Evolutionary conservation across 2,888 invertebrate species (phyloP), one percentile per base, ranked within the genome.

Genomic region (Nyleta sp.): DNA sequence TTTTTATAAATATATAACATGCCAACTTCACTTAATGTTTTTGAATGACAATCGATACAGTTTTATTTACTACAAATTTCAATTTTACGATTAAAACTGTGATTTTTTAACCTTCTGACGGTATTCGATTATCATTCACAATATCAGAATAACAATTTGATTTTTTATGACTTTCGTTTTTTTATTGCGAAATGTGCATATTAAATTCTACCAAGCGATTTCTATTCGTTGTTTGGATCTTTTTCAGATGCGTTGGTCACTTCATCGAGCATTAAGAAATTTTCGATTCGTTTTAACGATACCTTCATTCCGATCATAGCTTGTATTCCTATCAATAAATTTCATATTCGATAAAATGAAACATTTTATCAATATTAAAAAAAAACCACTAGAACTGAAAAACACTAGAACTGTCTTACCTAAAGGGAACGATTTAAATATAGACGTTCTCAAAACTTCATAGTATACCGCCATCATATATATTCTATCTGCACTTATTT

Each of bases 391-490:
- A 8, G 2, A 28, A 28, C n/a, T 35, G 35, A 35, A 8, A 1
- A 28, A 28, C n/a, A n/a, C n/a, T 28, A 4, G 5, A 28, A 2
- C n/a, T n/a, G 11, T 35, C 80, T 84, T 82, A 86, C 86, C 82
- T 10, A 83, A 28, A 6, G 93, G 92, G 84, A 96, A 95, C 86
- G 94, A 95, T 31, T 95, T 92, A 18, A 94, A 95, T 93, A 95
- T 94, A 1, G 94, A 93, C 83, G 94, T 93, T 80, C 95, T 93
- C 42, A 95, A 91, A 38, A 95, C 94, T 84, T 95, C 95, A 91
- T 94, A 95, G 84, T 95, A 94, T 20, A 95, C 93, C 2, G 95
- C 93, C 35, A 95, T 91, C 52, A 95, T 94, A 88, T 95, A 95
- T 0, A 95, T 94, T 87, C 93, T 93, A 88, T 95, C 95, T 0